Base-by-base conservation (phyloP, 2,113 vertebrate species). In the Rhegmatorhina hoffmannsi region DNA sequence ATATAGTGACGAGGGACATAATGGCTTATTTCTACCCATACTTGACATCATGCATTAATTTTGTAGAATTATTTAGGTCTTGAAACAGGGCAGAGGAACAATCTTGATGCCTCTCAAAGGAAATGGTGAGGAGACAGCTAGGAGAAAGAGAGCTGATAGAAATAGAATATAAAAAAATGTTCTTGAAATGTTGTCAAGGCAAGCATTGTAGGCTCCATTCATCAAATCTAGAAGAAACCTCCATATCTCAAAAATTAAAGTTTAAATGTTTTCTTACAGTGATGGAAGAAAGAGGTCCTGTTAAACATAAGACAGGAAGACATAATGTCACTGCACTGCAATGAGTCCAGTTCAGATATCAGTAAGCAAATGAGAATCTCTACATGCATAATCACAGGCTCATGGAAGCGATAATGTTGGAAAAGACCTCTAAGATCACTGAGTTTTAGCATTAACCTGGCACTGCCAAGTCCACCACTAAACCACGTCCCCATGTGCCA, bases 21-120 rank as follows among this genome's bases (percentile, higher is more conserved):
- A 95, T 90, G 84, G 60, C 64, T 86, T 93, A 84, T 76, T 93
- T 90, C 84, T 94, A 94, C 68, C 70, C 69, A 58, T 81, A 92
- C 80, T 84, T 94, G 90, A 96, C 86, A 91, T 88, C 81, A 76
- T 63, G 58, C 74, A 80, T 92, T 84, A 86, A 89, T 90, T 93
- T 94, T 84, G 84, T 90, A 88, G 86, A 93, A 84, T 84, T 96
- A 91, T 80, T 95, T 50, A 88, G 73, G 75, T 46, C 94, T 92
- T 91, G 75, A 96, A 90, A 90, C 29, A 64, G 73, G 69, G 43
- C 70, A 87, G 67, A 43, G 49, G 80, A 96, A 69, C 56, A 75
- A 79, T 81, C 70, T 89, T 93, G 84, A 91, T 81, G 52, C 52
- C 60, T 87, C 81, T 94, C 81, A 95, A 70, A 96, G 86, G 89